A percentile compares a stretch with the other conserved stretches of the same genome.
phyloP scores from a whole-genome alignment of 2,113 vertebrate genomes.

The Phodopus roborovskii region DNA sequence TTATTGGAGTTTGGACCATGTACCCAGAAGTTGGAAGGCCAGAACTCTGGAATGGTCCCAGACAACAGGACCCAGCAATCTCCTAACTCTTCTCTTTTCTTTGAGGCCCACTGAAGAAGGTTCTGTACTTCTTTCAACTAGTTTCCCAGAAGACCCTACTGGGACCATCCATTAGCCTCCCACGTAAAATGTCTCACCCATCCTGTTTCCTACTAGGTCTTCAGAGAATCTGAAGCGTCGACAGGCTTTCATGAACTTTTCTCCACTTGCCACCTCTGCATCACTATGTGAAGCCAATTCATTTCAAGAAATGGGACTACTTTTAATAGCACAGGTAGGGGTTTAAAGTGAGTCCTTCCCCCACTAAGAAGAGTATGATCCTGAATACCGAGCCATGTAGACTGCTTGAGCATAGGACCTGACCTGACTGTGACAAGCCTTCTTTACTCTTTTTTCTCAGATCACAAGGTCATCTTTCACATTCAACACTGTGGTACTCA shows the following conservation, averaged over 20 bases:
- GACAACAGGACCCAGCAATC: not conserved
- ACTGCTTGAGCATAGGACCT: not conserved
- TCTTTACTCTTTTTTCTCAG: not conserved
- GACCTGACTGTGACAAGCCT: not conserved
- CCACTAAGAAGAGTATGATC: not conserved
- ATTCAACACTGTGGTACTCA: not conserved
- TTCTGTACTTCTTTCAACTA: not conserved
- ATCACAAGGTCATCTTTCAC: not conserved
- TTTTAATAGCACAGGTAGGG: not conserved
- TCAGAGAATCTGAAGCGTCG: not conserved
- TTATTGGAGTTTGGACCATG: not conserved
- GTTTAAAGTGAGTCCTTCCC: not conserved
- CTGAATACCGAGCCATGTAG: not conserved
- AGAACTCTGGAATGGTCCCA: not conserved
- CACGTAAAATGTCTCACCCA: not conserved
- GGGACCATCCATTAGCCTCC: not conserved
- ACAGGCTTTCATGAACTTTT: not conserved
- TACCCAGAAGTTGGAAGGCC: not conserved
- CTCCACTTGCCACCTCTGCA: not conserved
- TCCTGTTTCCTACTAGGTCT: not conserved
- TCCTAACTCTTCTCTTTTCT: not conserved
- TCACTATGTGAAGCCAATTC: not conserved
- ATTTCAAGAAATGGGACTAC: not conserved
- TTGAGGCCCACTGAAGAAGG: conserved; percentile 6
- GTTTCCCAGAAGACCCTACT: not conserved